Evolutionary conservation across 2,113 vertebrate species (phyloP).

Genomic region (Bos indicus): DNA sequence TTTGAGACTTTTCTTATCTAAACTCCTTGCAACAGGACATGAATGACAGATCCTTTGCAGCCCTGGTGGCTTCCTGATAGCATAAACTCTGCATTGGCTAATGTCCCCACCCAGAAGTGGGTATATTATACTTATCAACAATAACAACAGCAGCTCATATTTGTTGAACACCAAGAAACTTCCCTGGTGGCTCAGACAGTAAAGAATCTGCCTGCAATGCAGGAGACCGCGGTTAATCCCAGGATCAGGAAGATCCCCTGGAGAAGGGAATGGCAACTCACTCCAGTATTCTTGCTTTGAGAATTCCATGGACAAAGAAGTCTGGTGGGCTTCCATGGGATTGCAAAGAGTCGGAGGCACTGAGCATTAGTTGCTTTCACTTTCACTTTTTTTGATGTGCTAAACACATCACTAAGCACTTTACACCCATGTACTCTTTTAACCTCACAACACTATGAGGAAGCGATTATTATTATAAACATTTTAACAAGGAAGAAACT

Average conservation of each 20-base stretch:
- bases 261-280: not conserved
- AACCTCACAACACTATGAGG: not conserved
- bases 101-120: not conserved
- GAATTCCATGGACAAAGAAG: not conserved
- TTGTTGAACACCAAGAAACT: not conserved
- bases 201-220: not conserved
- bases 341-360: not conserved
- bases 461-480: not conserved
- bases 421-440: not conserved
- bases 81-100: not conserved
- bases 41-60: not conserved
- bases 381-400: not conserved
- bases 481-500: not conserved
- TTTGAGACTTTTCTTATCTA: not conserved
- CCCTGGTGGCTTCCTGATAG: not conserved
- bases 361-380: not conserved
- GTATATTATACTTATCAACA: not conserved
- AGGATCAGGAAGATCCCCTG: not conserved
- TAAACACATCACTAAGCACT: not conserved
- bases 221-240: not conserved
- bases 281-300: not conserved
- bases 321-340: not conserved
- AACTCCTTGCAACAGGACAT: not conserved
- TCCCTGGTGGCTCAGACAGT: not conserved
- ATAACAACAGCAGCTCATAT: not conserved